Conservation (phyloP, 2,797 vertebrate genomes). For the Schizopygopsis pylzovi region DNA sequence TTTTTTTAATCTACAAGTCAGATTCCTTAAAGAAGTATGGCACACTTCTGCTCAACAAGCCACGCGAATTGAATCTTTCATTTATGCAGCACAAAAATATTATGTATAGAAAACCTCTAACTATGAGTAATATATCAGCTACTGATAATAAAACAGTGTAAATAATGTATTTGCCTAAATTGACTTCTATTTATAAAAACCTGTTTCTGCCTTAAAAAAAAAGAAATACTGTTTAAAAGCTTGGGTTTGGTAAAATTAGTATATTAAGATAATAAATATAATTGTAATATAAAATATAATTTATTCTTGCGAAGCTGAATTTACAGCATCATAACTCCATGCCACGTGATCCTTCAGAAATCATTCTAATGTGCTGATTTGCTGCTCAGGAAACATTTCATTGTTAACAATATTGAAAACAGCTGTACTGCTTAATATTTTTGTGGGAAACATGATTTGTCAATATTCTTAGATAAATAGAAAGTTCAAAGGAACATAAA, state of each 20-base stretch:
- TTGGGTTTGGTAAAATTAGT: background rate
- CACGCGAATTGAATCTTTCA: background rate
- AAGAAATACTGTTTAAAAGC: background rate
- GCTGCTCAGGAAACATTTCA: background rate
- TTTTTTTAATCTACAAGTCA: background rate
- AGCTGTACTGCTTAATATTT: background rate
- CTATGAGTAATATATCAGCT: background rate
- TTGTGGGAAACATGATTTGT: background rate
- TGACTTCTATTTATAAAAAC: background rate
- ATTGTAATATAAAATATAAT: background rate
- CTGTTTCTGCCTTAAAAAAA: background rate
- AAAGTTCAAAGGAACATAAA: background rate
- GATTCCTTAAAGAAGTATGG: background rate
- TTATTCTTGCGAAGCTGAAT: background rate
- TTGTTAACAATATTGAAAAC: background rate
- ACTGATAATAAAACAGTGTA: background rate
- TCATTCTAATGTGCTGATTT: background rate
- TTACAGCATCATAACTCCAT: background rate
- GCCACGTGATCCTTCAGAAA: background rate
- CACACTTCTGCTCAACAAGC: too few relatives aligned
- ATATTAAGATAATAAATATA: background rate
- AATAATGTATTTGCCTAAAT: background rate
- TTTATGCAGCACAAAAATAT: background rate
- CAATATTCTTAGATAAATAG: background rate
- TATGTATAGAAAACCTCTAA: background rate